These are phyloP conservation scores for Myiotriccus ornatus DNA, from an alignment of 2,797 vertebrate genomes.

Conservation along the genomic window DNA sequence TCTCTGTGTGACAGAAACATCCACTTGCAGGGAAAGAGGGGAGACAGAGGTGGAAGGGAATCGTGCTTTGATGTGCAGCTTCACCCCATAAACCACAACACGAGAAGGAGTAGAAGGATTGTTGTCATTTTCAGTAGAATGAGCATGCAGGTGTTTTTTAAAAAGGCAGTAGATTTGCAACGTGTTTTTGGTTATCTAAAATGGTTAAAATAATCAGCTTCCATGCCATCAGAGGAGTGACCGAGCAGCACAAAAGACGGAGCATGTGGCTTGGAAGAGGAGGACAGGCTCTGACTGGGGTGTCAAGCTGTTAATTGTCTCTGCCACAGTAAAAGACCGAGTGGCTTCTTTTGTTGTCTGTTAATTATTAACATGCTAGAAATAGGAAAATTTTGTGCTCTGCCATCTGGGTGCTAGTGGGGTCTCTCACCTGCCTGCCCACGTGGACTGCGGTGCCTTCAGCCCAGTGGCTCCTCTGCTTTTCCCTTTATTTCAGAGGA, in stretches of 20 bases:
- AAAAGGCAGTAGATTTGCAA: not conserved
- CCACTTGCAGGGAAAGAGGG: not conserved
- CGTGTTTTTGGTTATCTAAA: not conserved
- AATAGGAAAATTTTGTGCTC: not conserved
- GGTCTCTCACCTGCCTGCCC: not conserved
- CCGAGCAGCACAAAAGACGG: not conserved
- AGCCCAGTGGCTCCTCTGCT: not conserved
- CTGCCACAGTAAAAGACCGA: not conserved
- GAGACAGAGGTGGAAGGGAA: not conserved
- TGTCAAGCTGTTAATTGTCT: not conserved
- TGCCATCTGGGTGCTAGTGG: not conserved
- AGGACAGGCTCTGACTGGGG: not conserved
- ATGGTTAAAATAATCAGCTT: not conserved
- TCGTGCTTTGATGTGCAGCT: not conserved
- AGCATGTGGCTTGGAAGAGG: not conserved
- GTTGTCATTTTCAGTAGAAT: not conserved
- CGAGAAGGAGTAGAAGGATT: not conserved
- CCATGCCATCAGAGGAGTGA: not conserved
- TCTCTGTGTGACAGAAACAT: not conserved
- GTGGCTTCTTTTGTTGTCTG: not conserved
- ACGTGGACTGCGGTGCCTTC: not conserved
- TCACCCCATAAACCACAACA: not conserved
- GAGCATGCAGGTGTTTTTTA: rapidly evolving
- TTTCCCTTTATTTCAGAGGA: not conserved
- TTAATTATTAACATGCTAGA: not conserved